phyloP scores from a whole-genome alignment of 2,113 vertebrate species.

The Apteryx owenii region DNA sequence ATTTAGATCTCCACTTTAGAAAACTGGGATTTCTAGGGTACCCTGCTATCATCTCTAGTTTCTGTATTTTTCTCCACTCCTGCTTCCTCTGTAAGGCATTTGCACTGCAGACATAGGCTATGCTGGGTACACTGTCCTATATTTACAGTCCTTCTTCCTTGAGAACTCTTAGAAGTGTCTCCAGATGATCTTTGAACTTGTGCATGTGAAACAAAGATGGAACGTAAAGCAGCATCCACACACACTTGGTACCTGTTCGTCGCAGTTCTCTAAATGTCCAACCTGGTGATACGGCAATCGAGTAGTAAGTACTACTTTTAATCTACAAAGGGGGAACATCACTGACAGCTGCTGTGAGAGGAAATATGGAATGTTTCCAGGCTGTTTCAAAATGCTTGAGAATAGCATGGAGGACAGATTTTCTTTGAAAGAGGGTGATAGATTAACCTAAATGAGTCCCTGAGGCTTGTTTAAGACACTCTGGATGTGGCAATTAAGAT shows the following conservation, averaged over 20 bases:
- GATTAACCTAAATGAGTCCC: not conserved
- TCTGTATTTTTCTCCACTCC: not conserved
- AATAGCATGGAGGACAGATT: not conserved
- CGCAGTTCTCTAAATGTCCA: not conserved
- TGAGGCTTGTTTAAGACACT: not conserved
- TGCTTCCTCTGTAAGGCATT: not conserved
- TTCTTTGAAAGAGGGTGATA: not conserved
- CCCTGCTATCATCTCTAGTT: not conserved
- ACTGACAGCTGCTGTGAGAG: not conserved
- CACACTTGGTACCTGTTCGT: not conserved
- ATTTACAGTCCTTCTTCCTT: not conserved
- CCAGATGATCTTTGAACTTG: not conserved
- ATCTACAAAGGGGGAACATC: not conserved
- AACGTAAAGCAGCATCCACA: not conserved
- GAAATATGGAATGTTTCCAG: not conserved
- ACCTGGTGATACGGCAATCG: not conserved
- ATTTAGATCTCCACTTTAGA: not conserved
- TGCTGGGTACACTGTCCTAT: not conserved
- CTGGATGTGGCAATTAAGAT: not conserved
- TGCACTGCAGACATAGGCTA: not conserved
- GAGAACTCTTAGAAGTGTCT: not conserved
- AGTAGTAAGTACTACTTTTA: not conserved
- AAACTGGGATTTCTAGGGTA: not conserved
- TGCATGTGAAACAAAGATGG: accelerated
- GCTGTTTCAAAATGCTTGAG: not conserved